Percentiles rank a stretch among this genome's conserved stretches.
phyloP scores from a whole-genome alignment of 2,888 invertebrate genomes.

The Cantharis rustica region DNA sequence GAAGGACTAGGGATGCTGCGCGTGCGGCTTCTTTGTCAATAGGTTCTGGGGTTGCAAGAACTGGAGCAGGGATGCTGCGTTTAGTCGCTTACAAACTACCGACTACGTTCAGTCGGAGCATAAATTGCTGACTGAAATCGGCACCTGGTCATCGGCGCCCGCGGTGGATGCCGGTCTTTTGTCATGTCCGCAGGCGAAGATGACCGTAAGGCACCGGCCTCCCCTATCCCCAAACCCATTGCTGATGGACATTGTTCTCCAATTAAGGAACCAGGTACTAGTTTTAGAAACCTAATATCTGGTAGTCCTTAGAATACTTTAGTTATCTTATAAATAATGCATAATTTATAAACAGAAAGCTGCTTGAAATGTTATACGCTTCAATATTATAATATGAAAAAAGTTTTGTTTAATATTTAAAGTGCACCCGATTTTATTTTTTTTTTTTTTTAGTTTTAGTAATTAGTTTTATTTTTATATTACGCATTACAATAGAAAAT shows the following conservation, averaged over 20 bases:
- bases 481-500: neutral
- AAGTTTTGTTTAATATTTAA: neutral
- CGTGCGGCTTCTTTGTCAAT: constrained; percentile 39
- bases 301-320: constrained; percentile 23
- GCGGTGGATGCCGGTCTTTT: constrained; percentile 48
- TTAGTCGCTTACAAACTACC: constrained; percentile 36
- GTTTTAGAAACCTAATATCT: constrained; percentile 22
- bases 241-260: constrained; percentile 56
- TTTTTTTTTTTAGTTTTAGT: neutral
- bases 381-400: neutral
- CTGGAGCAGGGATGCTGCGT: constrained; percentile 39
- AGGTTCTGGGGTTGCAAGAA: constrained; percentile 36
- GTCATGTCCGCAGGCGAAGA: constrained; percentile 52
- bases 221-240: constrained; percentile 47
- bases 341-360: neutral
- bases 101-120: constrained; percentile 31
- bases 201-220: constrained; percentile 49
- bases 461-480: neutral
- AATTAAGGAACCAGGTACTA: constrained; percentile 51
- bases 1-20: constrained; percentile 37
- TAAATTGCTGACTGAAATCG: constrained; percentile 47
- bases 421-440: neutral
- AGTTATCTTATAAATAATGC: neutral
- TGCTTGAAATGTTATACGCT: neutral
- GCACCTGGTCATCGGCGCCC: constrained; percentile 44